phyloP scores from a whole-genome alignment of 2,888 invertebrate species.

The Dryobotodes eremita region DNA sequence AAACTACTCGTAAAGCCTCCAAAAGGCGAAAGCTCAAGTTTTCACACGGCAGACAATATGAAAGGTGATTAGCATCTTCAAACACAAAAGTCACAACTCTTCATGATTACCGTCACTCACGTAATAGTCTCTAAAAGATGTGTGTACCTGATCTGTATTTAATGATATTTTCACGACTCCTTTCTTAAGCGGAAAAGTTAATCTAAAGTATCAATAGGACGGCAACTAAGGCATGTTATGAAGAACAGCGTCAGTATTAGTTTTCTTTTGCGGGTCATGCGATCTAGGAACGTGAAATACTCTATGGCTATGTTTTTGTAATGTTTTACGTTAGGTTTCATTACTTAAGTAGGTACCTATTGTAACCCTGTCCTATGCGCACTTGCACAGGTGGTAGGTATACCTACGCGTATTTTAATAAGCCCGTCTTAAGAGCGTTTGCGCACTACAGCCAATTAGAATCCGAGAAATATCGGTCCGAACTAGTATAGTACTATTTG shows the following conservation, averaged over 20 bases:
- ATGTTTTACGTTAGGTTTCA: no score
- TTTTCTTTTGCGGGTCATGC: not conserved
- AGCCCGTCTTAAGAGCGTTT: no score
- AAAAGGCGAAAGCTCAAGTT: not conserved
- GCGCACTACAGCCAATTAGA: no score
- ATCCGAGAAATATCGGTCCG: no score
- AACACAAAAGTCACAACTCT: slow-evolving; percentile 8
- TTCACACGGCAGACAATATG: not conserved
- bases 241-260: not conserved
- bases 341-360: no score
- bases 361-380: no score
- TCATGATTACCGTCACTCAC: not conserved
- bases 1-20: not conserved
- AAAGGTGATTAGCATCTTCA: slow-evolving; percentile 17
- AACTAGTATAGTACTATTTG: no score
- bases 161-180: slow-evolving; percentile 17
- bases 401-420: no score
- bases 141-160: slow-evolving; percentile 28
- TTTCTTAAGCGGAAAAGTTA: slow-evolving; percentile 17
- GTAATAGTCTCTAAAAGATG: slow-evolving; percentile 1
- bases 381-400: no score
- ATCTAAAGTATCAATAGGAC: slow-evolving; percentile 1
- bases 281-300: no score
- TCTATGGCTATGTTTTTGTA: no score
- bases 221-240: not conserved